These are phyloP conservation scores for Dromius quadrimaculatus DNA, from an alignment of 2,888 invertebrate genomes.

Conservation along the genomic window DNA sequence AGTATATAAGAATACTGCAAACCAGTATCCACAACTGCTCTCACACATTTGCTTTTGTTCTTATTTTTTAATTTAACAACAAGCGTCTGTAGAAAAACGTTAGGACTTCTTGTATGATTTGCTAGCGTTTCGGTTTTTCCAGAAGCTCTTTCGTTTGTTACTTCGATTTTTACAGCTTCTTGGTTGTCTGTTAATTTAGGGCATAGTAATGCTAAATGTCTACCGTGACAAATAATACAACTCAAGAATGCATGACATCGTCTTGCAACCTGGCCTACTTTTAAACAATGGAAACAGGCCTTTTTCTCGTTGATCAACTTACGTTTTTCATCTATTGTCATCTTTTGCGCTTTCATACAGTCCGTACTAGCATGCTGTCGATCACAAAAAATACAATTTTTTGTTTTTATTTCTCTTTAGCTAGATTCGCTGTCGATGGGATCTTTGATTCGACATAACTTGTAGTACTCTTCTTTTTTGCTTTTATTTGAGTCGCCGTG, in stretches of 20 bases:
- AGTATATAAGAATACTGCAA: conserved; percentile 50
- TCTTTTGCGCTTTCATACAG: conserved; percentile 19
- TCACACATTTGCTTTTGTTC: background rate
- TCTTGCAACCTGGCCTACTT: conserved; percentile 1
- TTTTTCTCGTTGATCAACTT: conserved; percentile 6
- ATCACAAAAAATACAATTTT: conserved; percentile 16
- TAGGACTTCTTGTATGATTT: background rate
- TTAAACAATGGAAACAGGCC: conserved; percentile 23
- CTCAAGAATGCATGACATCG: background rate
- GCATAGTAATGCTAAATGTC: conserved; percentile 14
- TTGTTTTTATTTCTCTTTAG: background rate
- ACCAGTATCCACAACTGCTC: conserved; percentile 44
- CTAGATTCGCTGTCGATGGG: background rate
- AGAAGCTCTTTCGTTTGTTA: background rate
- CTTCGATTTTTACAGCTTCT: background rate
- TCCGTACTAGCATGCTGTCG: background rate
- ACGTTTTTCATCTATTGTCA: conserved; percentile 25
- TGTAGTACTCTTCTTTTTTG: conserved; percentile 4
- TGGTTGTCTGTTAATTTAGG: conserved; percentile 7
- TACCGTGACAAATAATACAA: conserved; percentile 17
- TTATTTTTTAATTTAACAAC: conserved; percentile 17
- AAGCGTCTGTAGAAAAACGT: conserved; percentile 31
- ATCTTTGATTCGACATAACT: background rate
- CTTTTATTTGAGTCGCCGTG: background rate
- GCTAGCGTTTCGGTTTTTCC: conserved; percentile 6